A percentile compares a stretch with the other conserved stretches of the same genome.
These are phyloP conservation scores for Cephus sareptanus DNA, from an alignment of 2,888 invertebrate genomes.

Conservation along the genomic window DNA sequence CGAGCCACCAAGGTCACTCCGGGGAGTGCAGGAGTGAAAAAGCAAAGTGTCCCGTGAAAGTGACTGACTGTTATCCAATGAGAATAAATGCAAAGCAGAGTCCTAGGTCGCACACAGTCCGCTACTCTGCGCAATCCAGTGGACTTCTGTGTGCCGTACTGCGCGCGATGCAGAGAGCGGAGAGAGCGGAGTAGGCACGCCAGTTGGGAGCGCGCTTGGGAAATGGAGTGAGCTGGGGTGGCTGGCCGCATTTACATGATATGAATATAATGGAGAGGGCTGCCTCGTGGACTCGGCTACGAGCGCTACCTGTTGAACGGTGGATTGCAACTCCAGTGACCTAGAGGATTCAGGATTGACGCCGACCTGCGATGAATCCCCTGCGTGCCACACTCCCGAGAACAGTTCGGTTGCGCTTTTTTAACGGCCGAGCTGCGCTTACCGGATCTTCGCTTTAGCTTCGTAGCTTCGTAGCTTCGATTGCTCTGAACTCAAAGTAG, in stretches of 20 bases:
- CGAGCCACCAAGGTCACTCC: background rate
- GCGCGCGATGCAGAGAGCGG: too few relatives aligned
- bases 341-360: conserved; percentile 37
- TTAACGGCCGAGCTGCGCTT: too few relatives aligned
- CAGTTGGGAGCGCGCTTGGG: background rate
- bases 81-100: conserved; percentile 54
- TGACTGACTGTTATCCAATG: conserved; percentile 50
- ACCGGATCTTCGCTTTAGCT: too few relatives aligned
- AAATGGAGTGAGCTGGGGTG: conserved; percentile 12
- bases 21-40: background rate
- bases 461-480: too few relatives aligned
- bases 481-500: too few relatives aligned
- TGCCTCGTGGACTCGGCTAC: conserved; percentile 44
- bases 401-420: too few relatives aligned
- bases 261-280: conserved; percentile 65
- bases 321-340: conserved; percentile 57
- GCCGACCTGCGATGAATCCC: too few relatives aligned
- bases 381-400: too few relatives aligned
- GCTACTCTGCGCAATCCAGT: too few relatives aligned
- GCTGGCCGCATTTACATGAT: conserved; percentile 62
- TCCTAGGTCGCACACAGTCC: conserved; percentile 18
- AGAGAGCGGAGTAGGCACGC: background rate
- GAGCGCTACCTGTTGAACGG: conserved; percentile 63
- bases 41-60: conserved; percentile 29
- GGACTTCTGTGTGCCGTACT: too few relatives aligned